These are phyloP conservation scores for Corynorhinus townsendii DNA, from an alignment of 2,113 vertebrate species.

Conservation along the genomic window DNA sequence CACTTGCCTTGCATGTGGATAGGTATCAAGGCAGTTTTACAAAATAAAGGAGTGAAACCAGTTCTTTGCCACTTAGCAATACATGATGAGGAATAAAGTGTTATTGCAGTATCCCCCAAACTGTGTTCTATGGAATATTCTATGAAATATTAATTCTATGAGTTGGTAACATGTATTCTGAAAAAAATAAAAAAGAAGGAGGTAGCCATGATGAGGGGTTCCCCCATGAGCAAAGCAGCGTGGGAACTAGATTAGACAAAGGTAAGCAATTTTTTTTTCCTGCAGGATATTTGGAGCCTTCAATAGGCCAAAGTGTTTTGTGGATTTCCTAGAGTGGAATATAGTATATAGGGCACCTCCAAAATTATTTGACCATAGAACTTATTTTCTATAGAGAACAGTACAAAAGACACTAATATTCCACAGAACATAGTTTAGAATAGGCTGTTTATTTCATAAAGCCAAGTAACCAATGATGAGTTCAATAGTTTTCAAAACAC, in stretches of 20 bases:
- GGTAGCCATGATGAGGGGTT: not conserved
- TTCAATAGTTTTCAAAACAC: slow-evolving; percentile 47
- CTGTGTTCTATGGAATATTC: not conserved
- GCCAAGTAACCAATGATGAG: slow-evolving; percentile 54
- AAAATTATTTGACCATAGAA: slow-evolving; percentile 20
- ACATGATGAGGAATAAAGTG: not conserved
- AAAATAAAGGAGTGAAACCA: slow-evolving; percentile 8
- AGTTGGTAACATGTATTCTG: not conserved
- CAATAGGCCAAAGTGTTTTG: not conserved
- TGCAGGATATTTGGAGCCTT: not conserved
- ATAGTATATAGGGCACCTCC: not conserved
- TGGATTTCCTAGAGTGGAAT: not conserved
- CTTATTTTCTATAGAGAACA: slow-evolving; percentile 21
- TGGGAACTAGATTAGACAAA: not conserved
- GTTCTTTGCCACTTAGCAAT: not conserved
- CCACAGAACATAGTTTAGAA: slow-evolving; percentile 37
- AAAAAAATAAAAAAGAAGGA: not conserved
- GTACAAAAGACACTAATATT: slow-evolving; percentile 3
- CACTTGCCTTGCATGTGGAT: slow-evolving; percentile 25
- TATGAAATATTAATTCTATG: not conserved
- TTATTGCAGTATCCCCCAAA: not conserved
- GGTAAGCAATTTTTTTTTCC: not conserved
- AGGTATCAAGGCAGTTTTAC: slow-evolving; percentile 30
- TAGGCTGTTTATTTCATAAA: slow-evolving; percentile 53
- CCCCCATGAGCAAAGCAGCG: not conserved